Evolutionary conservation across 2,888 invertebrate species (phyloP).

Genomic region (Tipula confusa): DNA sequence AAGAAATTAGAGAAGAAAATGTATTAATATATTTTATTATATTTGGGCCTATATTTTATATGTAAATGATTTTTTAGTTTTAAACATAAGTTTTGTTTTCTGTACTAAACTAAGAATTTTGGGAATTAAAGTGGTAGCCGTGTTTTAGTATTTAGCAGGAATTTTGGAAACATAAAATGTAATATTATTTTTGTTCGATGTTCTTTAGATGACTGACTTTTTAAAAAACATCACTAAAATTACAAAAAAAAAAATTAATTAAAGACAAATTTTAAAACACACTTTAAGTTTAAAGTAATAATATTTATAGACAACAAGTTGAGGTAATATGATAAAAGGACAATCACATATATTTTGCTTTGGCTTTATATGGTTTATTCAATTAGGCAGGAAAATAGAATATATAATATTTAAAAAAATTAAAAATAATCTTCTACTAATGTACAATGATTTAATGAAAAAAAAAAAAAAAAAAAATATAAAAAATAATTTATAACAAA

Average conservation of each 20-base stretch:
- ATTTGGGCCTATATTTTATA: neutral
- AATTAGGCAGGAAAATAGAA: constrained; percentile 20
- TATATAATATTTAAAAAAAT: neutral
- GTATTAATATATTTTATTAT: neutral
- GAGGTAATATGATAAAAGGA: neutral
- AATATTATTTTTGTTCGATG: too few relatives aligned
- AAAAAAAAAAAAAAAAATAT: neutral
- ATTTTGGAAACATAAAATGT: too few relatives aligned
- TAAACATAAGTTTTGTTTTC: too few relatives aligned
- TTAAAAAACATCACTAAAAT: too few relatives aligned
- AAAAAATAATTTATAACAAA: neutral
- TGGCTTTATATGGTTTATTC: neutral
- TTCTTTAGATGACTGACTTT: too few relatives aligned
- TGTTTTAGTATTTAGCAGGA: too few relatives aligned
- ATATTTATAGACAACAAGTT: neutral
- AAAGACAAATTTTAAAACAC: too few relatives aligned
- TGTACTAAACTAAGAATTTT: too few relatives aligned
- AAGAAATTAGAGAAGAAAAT: neutral
- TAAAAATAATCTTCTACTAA: neutral
- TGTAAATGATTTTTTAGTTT: neutral
- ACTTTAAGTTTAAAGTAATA: neutral
- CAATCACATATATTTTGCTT: constrained; percentile 3
- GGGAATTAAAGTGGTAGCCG: too few relatives aligned
- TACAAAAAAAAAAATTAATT: neutral
- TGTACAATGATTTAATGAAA: neutral